phyloP scores from a whole-genome alignment of 2,113 vertebrate species.

The Todiramphus saurophagus region DNA sequence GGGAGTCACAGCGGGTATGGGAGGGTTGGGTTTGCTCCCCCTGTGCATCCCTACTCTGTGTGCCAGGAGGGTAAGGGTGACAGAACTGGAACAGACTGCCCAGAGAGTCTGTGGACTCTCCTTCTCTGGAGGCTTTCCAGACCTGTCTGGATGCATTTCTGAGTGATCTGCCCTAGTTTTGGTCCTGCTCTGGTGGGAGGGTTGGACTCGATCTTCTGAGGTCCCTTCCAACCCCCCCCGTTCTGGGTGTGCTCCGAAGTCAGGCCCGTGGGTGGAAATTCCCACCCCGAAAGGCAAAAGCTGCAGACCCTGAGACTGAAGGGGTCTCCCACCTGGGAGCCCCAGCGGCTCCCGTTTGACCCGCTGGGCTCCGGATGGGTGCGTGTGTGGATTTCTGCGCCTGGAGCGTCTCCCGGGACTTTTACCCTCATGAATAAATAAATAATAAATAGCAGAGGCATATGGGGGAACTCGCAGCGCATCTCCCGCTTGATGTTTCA shows the following conservation, averaged over 20 bases:
- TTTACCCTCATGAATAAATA: background rate
- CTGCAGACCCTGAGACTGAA: fast-evolving
- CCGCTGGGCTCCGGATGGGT: background rate
- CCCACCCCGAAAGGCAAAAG: background rate
- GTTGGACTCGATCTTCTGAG: background rate
- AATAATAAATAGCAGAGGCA: background rate
- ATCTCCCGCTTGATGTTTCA: background rate
- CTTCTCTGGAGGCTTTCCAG: too few species aligned
- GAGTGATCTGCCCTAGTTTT: too few species aligned
- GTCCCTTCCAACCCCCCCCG: too few species aligned
- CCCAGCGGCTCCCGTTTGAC: fast-evolving
- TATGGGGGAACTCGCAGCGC: background rate
- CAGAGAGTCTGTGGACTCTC: too few species aligned
- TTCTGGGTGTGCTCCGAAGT: too few species aligned
- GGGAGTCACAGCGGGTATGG: fast-evolving
- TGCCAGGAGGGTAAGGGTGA: background rate
- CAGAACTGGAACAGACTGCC: too few species aligned
- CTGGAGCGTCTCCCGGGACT: background rate
- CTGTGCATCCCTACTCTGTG: background rate
- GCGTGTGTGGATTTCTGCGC: background rate
- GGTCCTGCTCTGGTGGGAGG: too few species aligned
- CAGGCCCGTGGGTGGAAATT: background rate
- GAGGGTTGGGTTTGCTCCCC: background rate
- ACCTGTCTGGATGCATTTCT: too few species aligned
- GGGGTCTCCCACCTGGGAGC: background rate